A percentile compares a stretch with the other conserved stretches of the same genome.
phyloP scores from a whole-genome alignment of 2,888 invertebrate species.

The Tubiluchus corallicola region DNA sequence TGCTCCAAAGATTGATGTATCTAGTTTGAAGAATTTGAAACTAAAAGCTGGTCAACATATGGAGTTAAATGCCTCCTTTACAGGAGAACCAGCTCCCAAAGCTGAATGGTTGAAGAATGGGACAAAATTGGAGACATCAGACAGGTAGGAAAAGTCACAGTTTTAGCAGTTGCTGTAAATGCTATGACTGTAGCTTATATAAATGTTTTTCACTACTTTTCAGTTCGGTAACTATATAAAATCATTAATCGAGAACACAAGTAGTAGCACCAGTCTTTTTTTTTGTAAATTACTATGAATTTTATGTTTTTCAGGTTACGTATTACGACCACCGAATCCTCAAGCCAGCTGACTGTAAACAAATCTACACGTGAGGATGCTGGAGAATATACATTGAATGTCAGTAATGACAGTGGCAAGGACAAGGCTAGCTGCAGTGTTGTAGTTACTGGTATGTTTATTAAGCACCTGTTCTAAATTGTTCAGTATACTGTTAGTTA shows the following conservation, averaged over 20 bases:
- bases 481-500: too few relatives aligned
- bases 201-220: too few relatives aligned
- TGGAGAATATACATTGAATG: slow-evolving; percentile 75
- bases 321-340: not conserved
- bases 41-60: slow-evolving; percentile 90
- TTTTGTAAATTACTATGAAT: too few relatives aligned
- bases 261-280: too few relatives aligned
- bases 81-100: slow-evolving; percentile 70
- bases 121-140: not conserved
- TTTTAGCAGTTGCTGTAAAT: too few relatives aligned
- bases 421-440: not conserved
- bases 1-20: not conserved
- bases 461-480: too few relatives aligned
- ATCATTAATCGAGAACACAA: too few relatives aligned
- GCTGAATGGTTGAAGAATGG: slow-evolving; percentile 53
- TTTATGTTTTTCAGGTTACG: too few relatives aligned
- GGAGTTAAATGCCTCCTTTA: slow-evolving; percentile 84
- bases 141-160: too few relatives aligned
- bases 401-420: slow-evolving; percentile 46
- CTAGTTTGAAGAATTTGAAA: slow-evolving; percentile 53
- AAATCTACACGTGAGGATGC: slow-evolving; percentile 75
- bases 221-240: too few relatives aligned
- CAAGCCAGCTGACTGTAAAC: slow-evolving; percentile 33
- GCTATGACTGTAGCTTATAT: too few relatives aligned
- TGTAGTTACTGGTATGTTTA: slow-evolving; percentile 11